A percentile compares a stretch with the other conserved stretches of the same genome.
Evolutionary conservation across 2,113 vertebrate genomes (phyloP).

Genomic region (Suncus etruscus): DNA sequence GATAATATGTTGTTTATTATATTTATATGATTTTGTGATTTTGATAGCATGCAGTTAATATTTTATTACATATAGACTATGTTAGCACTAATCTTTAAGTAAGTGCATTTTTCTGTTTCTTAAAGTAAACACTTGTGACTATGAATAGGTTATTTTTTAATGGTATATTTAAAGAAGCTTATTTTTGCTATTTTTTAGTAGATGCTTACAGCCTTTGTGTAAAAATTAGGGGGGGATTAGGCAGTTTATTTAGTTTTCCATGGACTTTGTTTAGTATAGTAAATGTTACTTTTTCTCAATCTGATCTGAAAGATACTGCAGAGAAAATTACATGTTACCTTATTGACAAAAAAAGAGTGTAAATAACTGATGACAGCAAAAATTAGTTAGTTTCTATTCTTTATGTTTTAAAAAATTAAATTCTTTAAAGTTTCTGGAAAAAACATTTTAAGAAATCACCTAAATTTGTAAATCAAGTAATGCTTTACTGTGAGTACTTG

Average conservation of each 20-base stretch:
- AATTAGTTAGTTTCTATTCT: neutral
- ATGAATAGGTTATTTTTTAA: no score
- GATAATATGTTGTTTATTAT: neutral
- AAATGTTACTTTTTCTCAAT: conserved; percentile 63
- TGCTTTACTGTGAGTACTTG: conserved; percentile 13
- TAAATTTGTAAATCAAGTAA: no score
- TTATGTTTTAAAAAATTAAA: no score
- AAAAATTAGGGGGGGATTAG: conserved; percentile 78
- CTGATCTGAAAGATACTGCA: conserved; percentile 17
- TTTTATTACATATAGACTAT: neutral
- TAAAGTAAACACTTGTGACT: no score
- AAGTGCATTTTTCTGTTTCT: neutral
- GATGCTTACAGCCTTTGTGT: conserved; percentile 57
- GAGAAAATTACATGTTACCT: conserved; percentile 69
- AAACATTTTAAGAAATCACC: neutral
- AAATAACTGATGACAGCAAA: conserved; percentile 37
- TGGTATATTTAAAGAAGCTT: conserved; percentile 19
- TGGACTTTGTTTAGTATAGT: conserved; percentile 1
- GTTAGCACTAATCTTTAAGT: neutral
- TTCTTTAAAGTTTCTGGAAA: conserved; percentile 33
- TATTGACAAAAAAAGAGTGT: conserved; percentile 35
- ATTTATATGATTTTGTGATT: neutral
- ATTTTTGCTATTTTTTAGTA: conserved; percentile 51
- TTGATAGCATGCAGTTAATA: neutral
- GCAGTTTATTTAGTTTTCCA: conserved; percentile 77